Percentiles rank a stretch among this genome's conserved stretches.
These are phyloP conservation scores for Sinotaia quadrata DNA, from an alignment of 2,888 invertebrate species.

Conservation along the genomic window DNA sequence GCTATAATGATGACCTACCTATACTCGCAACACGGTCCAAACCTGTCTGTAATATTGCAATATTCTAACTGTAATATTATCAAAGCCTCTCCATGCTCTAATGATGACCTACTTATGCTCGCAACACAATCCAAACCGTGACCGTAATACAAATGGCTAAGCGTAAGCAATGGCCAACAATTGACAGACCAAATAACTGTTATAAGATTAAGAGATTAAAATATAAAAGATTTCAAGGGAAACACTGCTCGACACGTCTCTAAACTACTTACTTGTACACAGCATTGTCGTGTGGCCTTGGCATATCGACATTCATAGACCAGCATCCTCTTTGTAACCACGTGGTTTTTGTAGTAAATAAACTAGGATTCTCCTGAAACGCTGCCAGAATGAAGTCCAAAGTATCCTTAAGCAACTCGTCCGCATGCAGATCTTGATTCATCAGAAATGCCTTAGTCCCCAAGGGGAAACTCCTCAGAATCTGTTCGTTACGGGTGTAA, in stretches of 20 bases:
- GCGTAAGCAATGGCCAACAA: not conserved
- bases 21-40: too few relatives aligned
- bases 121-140: not conserved
- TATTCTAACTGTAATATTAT: too few relatives aligned
- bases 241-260: too few relatives aligned
- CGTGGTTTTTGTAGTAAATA: constrained; percentile 11
- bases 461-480: constrained; percentile 52
- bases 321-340: constrained; percentile 35
- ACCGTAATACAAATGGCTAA: not conserved
- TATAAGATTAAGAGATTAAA: too few relatives aligned
- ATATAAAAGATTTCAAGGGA: too few relatives aligned
- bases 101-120: too few relatives aligned
- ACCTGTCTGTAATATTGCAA: too few relatives aligned
- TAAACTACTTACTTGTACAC: constrained; percentile 38
- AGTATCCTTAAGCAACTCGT: constrained; percentile 57
- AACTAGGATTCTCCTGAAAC: constrained; percentile 30
- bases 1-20: too few relatives aligned
- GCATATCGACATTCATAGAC: constrained; percentile 23
- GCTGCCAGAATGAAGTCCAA: constrained; percentile 45
- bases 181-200: not conserved
- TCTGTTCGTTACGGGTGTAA: constrained; percentile 50
- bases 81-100: too few relatives aligned
- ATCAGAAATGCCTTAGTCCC: constrained; percentile 58
- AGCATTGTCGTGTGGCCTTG: constrained; percentile 30
- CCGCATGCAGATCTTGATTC: constrained; percentile 48